These are phyloP conservation scores for Scytalopus superciliaris DNA, from an alignment of 2,113 vertebrate species.

Conservation along the genomic window DNA sequence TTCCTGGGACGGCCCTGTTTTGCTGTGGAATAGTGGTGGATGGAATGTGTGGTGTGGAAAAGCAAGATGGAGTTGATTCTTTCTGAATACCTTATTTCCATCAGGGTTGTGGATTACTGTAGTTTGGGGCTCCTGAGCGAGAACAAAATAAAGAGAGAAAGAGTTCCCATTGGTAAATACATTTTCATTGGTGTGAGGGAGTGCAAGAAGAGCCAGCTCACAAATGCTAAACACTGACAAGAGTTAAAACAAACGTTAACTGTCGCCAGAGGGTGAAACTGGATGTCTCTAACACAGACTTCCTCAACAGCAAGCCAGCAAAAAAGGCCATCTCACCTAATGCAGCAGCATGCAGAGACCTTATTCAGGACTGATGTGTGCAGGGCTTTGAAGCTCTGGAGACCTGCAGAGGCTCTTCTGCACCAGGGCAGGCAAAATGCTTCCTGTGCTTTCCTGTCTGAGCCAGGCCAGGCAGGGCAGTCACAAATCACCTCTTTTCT, in stretches of 20 bases:
- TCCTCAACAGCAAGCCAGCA: conserved; percentile 39
- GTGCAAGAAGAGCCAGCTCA: conserved; percentile 64
- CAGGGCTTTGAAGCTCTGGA: conserved; percentile 68
- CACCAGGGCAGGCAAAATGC: not conserved
- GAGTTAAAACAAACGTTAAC: conserved; percentile 65
- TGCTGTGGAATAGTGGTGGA: conserved; percentile 32
- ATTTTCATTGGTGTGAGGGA: conserved; percentile 52
- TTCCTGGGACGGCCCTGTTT: not conserved
- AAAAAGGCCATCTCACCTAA: conserved; percentile 35
- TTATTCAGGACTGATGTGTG: conserved; percentile 62
- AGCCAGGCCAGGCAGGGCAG: not conserved
- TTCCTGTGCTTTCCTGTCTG: not conserved
- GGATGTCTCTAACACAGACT: conserved; percentile 30
- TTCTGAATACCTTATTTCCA: conserved; percentile 96
- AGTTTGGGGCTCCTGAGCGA: conserved; percentile 96
- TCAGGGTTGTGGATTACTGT: conserved; percentile 99
- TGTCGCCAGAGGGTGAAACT: conserved; percentile 44
- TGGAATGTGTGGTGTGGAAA: conserved; percentile 66
- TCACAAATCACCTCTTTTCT: not conserved
- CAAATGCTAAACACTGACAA: conserved; percentile 65
- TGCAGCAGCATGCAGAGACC: conserved; percentile 81
- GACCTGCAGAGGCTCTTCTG: conserved; percentile 62
- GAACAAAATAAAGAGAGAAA: conserved; percentile 82
- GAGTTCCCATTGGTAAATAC: conserved; percentile 75
- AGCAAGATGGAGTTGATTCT: conserved; percentile 68